Evolutionary conservation across 23 tunicate genomes (phyloP), one percentile per base, ranked within the genome.

Genomic region (Diplosoma virens): DNA sequence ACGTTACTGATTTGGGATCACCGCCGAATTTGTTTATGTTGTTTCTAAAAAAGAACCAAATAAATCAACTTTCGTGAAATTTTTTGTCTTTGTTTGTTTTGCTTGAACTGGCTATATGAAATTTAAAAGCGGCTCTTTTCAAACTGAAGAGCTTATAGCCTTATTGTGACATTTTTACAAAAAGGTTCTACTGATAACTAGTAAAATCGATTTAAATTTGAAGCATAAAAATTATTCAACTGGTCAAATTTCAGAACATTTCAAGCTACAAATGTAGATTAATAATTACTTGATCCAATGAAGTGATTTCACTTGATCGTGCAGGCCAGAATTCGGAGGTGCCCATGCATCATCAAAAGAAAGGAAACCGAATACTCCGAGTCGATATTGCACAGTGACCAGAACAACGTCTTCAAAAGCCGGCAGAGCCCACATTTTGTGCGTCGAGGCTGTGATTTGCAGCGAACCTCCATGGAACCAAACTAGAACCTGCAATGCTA

Each of bases 401-500:
- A 94, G 30, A 11, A 94, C 75, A 3, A 94, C 94, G 45, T 94
- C 90, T 47, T 94, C 90, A 74, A 54, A 93, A 20, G 98, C 89
- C 0, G 97, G 59, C 37, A 92, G 37, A 71, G 68, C 70, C 97
- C 97, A 92, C 84, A 92, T 30, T 61, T 86, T 71, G 61, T 77
- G 48, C n/a, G 95, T 66, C 27, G 99, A 63, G 7, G 78, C 79
- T 27, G 87, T 67, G 5, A 56, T 31, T 30, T 85, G 81, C 17
- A 87, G 58, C 7, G 88, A 82, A 4, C 99, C 99, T 0, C 99
- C 99, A 48, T 94, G 91, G 17, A 94, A 75, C 94, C 94, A 94
- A 3, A 94, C 82, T 0, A 94, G 24, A 3, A 94, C 99, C 94
- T 92, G 1, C 24, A 36, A 45, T 9, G 52, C 52, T 9, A 45